phyloP scores from a whole-genome alignment of 2,113 vertebrate species.

The Anarrhichthys ocellatus region DNA sequence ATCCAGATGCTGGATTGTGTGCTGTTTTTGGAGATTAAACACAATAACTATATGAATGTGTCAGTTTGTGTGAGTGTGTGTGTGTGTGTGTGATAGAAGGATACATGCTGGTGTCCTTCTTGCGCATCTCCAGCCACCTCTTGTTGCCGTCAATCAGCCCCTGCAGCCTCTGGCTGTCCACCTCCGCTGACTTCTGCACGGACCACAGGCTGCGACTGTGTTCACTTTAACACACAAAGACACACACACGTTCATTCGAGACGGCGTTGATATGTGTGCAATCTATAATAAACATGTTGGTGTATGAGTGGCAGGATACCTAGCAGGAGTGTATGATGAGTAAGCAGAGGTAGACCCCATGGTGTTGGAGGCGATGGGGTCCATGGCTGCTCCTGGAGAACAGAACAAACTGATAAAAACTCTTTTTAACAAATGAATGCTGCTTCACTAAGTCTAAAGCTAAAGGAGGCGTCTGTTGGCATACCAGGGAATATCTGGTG shows the following conservation, averaged over 20 bases:
- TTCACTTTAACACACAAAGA: conserved; percentile 76
- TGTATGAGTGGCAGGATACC: conserved; percentile 54
- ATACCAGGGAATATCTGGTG: conserved; percentile 88
- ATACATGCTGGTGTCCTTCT: conserved; percentile 89
- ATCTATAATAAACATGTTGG: no score
- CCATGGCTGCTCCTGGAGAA: conserved; percentile 63
- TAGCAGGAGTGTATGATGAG: conserved; percentile 64
- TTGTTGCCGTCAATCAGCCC: conserved; percentile 88
- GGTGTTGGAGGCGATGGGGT: conserved; percentile 44
- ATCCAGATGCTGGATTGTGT: not conserved
- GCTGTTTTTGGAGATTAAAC: not conserved
- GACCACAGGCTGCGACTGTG: conserved; percentile 74
- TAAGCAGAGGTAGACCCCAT: conserved; percentile 43
- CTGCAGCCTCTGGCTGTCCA: conserved; percentile 80
- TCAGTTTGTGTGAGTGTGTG: not conserved
- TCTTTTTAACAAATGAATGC: not conserved
- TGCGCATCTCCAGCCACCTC: conserved; percentile 89
- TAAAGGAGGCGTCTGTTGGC: conserved; percentile 3
- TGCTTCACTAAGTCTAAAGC: not conserved
- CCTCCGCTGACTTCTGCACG: conserved; percentile 58
- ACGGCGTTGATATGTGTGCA: not conserved
- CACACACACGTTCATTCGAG: conserved; percentile 23
- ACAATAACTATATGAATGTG: not conserved
- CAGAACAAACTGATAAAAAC: conserved; percentile 2
- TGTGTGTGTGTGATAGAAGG: conserved; percentile 77